phyloP scores from a whole-genome alignment of 2,797 vertebrate species.

The Capromys pilorides region DNA sequence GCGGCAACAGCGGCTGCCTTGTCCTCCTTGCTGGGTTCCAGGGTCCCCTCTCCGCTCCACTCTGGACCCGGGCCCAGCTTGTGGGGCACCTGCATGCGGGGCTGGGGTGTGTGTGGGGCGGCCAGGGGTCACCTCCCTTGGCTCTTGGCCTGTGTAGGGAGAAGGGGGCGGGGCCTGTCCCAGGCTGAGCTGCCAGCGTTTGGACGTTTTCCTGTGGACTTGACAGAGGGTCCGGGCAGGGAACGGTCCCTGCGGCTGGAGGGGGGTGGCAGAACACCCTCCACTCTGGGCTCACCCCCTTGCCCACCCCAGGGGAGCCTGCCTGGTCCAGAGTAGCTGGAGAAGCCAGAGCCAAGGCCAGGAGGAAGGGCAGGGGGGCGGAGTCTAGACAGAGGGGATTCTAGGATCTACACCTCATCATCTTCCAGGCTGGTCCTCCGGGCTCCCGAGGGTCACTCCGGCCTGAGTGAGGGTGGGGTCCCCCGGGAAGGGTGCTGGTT shows the following conservation, averaged over 20 bases:
- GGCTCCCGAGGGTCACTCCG: slow-evolving; percentile 53
- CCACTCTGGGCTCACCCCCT: background rate
- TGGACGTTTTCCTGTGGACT: slow-evolving; percentile 60
- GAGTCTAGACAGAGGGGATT: background rate
- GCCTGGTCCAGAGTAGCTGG: slow-evolving; percentile 41
- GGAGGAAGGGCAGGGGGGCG: background rate
- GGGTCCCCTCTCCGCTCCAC: slow-evolving; percentile 72
- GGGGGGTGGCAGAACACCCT: slow-evolving; percentile 5
- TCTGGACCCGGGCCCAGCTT: slow-evolving; percentile 61
- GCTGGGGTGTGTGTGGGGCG: slow-evolving; percentile 55
- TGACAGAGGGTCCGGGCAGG: slow-evolving; percentile 44
- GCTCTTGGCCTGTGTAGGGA: background rate
- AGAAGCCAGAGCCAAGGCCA: background rate
- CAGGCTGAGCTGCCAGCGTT: slow-evolving; percentile 31
- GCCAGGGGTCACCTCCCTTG: slow-evolving; percentile 31
- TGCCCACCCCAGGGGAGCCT: background rate
- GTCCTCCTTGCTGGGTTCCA: slow-evolving; percentile 51
- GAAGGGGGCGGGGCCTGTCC: background rate
- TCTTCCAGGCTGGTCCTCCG: slow-evolving; percentile 58
- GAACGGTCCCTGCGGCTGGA: slow-evolving; percentile 30
- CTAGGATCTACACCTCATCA: slow-evolving; percentile 15
- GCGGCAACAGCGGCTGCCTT: slow-evolving; percentile 44
- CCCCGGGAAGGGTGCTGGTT: slow-evolving; percentile 33
- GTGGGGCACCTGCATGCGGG: slow-evolving; percentile 73
- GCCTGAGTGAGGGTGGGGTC: slow-evolving; percentile 32